These are phyloP conservation scores for Malaclemys terrapin DNA, from an alignment of 2,113 vertebrate species.

Conservation along the genomic window DNA sequence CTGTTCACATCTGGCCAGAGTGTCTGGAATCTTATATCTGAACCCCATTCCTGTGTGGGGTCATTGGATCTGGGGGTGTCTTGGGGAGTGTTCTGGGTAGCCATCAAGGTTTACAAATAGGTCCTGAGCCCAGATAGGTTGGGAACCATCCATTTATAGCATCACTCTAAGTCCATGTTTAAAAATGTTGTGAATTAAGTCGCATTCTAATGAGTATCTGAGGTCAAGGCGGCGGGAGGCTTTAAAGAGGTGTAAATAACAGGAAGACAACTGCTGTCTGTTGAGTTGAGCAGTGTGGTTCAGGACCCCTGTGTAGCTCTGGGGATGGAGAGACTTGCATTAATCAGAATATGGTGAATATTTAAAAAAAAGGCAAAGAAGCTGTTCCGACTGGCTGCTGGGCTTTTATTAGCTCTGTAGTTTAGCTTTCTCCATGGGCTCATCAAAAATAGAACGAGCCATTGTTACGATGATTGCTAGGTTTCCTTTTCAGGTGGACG, in stretches of 20 bases:
- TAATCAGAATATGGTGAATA: neutral
- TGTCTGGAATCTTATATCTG: neutral
- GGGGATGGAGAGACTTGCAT: rapidly evolving
- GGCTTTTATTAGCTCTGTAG: conserved; percentile 11
- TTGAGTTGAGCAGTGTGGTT: neutral
- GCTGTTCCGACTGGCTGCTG: neutral
- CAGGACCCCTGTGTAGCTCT: neutral
- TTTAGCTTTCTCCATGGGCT: conserved; percentile 10
- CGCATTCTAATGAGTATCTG: conserved; percentile 40
- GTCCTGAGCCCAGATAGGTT: neutral
- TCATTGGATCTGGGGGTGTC: neutral
- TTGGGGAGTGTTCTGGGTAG: neutral
- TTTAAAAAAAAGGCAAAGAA: neutral
- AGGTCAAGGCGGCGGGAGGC: neutral
- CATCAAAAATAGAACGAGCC: conserved; percentile 35
- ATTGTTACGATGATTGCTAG: conserved; percentile 25
- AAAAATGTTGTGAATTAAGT: neutral
- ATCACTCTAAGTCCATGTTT: neutral
- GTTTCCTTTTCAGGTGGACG: neutral
- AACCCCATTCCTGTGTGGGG: neutral
- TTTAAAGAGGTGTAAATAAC: conserved; percentile 53
- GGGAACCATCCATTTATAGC: neutral
- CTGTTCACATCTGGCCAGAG: neutral
- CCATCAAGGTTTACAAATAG: neutral
- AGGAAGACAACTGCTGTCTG: conserved; percentile 54